Evolutionary conservation across 2,113 vertebrate species (phyloP), one percentile per base, ranked within the genome.

Genomic region (Megaleporinus macrocephalus): DNA sequence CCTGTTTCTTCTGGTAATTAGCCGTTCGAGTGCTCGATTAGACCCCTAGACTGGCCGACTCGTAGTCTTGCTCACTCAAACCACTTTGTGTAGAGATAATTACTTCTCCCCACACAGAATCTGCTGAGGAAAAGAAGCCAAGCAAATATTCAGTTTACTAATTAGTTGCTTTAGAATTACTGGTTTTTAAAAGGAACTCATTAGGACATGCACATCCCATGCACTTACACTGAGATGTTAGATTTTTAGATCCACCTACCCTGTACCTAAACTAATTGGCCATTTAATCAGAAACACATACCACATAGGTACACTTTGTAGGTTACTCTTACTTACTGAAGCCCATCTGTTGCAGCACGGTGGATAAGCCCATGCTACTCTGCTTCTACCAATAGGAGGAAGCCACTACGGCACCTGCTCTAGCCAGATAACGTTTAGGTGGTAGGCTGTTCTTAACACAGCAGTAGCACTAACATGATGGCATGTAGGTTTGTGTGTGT

Each of bases 1-100:
- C 78, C 70, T 73, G 33, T 71, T 71, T 79, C 78, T 79, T 72
- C 27, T 73, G 72, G 41, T 51, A 80, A 80, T 73, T 73, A 71
- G n/a, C 5, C 18, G 41, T 71, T 71, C 24, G 13, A 65, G 61
- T n/a, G 11, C 65, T 49, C 49, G 7, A 24, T 79, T 70, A 44
- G 66, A 71, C 66, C 29, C 33, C 26, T 36, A 22, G 33, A 29
- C 33, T 27, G 66, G 4, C 51, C 2, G 14, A 22, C 29, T 33
- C 27, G 18, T 16, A 36, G 6, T 70, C 49, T 27, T 18, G 33
- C 29, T 26, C 14, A 30, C 13, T 33, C 12, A 62, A 14, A 4
- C 33, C 22, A 62, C 29, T 36, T 47, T 49, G 6, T 51, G 12
- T 27, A 30, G 27, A 53, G 24, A 72, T 72, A 47, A 49, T 72